A percentile compares a stretch with the other conserved stretches of the same genome.
Evolutionary conservation across 2,797 vertebrate genomes (phyloP).

Genomic region (Uromys caudimaculatus): DNA sequence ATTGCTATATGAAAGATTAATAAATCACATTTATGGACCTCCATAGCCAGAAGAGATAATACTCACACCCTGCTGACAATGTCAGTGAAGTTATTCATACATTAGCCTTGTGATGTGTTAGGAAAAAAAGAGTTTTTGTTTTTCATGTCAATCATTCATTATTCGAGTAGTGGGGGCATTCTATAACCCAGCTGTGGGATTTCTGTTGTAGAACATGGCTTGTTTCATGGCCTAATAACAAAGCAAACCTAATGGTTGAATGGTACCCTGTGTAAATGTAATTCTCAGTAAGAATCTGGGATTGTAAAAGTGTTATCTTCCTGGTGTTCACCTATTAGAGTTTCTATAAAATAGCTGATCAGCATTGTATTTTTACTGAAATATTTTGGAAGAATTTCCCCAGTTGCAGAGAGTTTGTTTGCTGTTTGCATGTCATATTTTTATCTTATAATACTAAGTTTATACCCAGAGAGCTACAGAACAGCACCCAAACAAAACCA

Average conservation of each 20-base stretch:
- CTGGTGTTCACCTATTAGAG: not conserved
- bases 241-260: not conserved
- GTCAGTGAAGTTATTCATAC: not conserved
- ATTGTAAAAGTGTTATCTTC: not conserved
- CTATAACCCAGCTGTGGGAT: not conserved
- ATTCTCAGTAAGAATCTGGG: not conserved
- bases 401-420: not conserved
- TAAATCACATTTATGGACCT: conserved; percentile 14
- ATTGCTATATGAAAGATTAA: not conserved
- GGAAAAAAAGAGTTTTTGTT: not conserved
- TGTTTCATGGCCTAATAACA: not conserved
- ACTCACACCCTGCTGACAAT: not conserved
- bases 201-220: not conserved
- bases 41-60: not conserved
- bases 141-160: conserved; percentile 8
- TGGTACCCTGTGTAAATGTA: not conserved
- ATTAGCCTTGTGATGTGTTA: not conserved
- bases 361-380: not conserved
- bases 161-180: not conserved
- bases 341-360: not conserved
- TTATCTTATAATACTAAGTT: not conserved
- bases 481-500: not conserved
- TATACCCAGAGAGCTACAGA: not conserved
- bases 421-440: not conserved
- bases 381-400: not conserved